A percentile compares a stretch with the other conserved stretches of the same genome.
Conservation (phyloP, 2,888 invertebrate genomes). For the Camponotus fellah region DNA sequence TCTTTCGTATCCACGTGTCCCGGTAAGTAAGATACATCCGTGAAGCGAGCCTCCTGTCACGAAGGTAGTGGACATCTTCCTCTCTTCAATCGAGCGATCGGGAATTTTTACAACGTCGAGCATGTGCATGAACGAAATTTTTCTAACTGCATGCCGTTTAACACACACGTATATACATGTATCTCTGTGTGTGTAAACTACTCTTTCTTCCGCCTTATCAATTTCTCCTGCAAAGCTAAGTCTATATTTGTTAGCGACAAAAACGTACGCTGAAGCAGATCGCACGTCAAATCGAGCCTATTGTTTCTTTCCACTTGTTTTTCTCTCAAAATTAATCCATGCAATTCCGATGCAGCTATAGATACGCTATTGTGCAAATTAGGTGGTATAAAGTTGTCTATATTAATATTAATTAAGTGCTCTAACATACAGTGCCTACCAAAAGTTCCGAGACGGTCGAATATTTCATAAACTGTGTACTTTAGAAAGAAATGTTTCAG, state of each 20-base stretch:
- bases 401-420: neutral
- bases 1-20: conserved; percentile 62
- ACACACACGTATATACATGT: conserved; percentile 64
- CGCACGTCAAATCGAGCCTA: conserved; percentile 7
- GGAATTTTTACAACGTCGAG: conserved; percentile 57
- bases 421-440: no score
- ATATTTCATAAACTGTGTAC: no score
- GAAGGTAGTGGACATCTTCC: conserved; percentile 51
- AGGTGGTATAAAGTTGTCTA: neutral
- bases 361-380: neutral
- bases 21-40: conserved; percentile 68
- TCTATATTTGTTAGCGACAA: conserved; percentile 27
- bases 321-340: neutral
- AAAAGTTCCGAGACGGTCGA: no score
- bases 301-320: neutral
- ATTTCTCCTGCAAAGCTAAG: conserved; percentile 26
- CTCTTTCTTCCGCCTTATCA: conserved; percentile 37
- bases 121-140: conserved; percentile 80
- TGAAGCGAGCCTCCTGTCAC: conserved; percentile 37
- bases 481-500: no score
- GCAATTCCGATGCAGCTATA: neutral
- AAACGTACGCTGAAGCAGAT: conserved; percentile 34
- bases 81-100: conserved; percentile 41
- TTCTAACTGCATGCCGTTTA: conserved; percentile 70
- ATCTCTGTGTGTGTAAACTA: conserved; percentile 39